Percentiles rank a stretch among this genome's conserved stretches.
Conservation (phyloP, 2,888 invertebrate genomes). For the Eledone cirrhosa region DNA sequence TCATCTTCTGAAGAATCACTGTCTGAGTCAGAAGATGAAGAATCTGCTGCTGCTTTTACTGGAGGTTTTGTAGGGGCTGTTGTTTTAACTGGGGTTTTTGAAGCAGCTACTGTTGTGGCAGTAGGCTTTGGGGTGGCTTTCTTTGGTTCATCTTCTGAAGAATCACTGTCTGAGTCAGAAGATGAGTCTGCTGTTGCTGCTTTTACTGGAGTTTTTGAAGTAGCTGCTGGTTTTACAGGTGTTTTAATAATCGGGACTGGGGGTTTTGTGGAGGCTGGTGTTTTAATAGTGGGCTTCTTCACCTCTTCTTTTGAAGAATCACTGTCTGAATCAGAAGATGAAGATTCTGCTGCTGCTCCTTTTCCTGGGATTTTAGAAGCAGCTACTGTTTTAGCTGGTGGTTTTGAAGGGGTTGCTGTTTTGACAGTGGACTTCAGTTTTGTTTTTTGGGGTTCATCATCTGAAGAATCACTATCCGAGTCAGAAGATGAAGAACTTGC, state of each 20-base stretch:
- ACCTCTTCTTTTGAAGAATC: constrained; percentile 24
- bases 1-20: constrained; percentile 37
- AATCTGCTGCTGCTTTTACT: constrained; percentile 9
- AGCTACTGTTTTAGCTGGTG: background rate
- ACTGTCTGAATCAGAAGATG: background rate
- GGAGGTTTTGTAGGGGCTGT: too few relatives aligned
- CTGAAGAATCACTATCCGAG: constrained; percentile 35
- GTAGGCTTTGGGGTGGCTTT: background rate
- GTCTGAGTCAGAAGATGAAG: constrained; percentile 40
- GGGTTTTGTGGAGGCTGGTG: too few relatives aligned
- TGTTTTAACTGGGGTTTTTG: background rate
- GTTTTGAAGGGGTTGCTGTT: background rate
- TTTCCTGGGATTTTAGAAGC: constrained; percentile 25
- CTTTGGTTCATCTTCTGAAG: constrained; percentile 32
- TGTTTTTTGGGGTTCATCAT: constrained; percentile 26
- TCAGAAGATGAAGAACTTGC: constrained; percentile 30
- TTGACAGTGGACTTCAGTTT: background rate
- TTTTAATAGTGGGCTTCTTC: background rate
- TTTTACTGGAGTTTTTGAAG: too few relatives aligned
- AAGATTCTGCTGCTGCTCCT: constrained; percentile 14
- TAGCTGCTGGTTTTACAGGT: background rate
- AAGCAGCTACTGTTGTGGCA: background rate
- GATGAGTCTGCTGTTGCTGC: constrained; percentile 22
- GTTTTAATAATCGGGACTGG: constrained; percentile 15
- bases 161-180: constrained; percentile 35